Base-by-base conservation (phyloP, 2,888 invertebrate species). In the Danaus chrysippus region DNA sequence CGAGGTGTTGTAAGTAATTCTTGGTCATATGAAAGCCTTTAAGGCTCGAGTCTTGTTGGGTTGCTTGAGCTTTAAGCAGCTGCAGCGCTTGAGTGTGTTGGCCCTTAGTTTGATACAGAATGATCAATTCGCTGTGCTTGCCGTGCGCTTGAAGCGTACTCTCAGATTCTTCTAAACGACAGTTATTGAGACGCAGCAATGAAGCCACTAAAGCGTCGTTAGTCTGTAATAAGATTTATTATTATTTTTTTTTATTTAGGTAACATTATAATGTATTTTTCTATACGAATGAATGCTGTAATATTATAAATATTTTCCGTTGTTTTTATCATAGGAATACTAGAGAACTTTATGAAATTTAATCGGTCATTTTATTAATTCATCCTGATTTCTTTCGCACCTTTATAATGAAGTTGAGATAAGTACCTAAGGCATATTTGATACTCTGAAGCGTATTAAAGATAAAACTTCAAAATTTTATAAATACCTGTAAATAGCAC, bases 141-240 rank as follows among this genome's bases (percentile, higher is more conserved):
- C 96, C 94, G 81, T 96, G 94, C 76, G 95, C 95, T 68, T 95
- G 93, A 43, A 99, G 88, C 0, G 96, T 96, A 75, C 95, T 94
- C 79, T 99, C 99, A 0, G 98, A 96, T 87, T 99, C 99, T 60
- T 96, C 97, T 17, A 99, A 86, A 70, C 98, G 97, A 76, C 99
- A 99, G 79, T 97, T 95, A 84, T 99, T 97, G 15, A 97, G 89
- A 1, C 99, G 94, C 34, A 99, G 89, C 12, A 99, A 88, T 0
- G 98, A 96, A 0, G 98, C 97, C 1, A 99, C 96, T 58, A 98
- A 91, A 0, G 97, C 97, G 86, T 99, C 98, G 81, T 99, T 99
- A 0, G 98, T 98, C 96, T 97, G 82, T 43, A 55, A 59, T 23
- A 8, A 54, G 42, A 13, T 11, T 3, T 19, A n/a, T 13, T 13